Base-by-base conservation (phyloP, 2,113 vertebrate species). In the Oncorhynchus nerka region DNA sequence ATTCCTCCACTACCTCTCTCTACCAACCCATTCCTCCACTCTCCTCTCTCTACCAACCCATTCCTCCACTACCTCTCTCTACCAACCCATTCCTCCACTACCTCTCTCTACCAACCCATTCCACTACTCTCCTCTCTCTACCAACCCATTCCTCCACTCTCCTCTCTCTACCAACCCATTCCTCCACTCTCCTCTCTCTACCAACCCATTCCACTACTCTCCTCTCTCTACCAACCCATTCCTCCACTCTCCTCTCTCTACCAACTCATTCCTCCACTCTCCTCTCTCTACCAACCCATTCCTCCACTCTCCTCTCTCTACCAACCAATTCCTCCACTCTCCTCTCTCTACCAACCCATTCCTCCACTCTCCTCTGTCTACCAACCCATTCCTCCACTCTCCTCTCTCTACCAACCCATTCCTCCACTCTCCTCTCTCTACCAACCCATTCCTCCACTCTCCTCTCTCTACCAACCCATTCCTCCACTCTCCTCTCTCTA, bases 381-480 rank as follows among this genome's bases (percentile, higher is more conserved):
- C 15, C 7, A 32, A 32, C 30, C 30, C 30, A 32, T 32, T 32
- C 30, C 30, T 5, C 30, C 12, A 4, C 26, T 22, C 1, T 1
- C 11, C 11, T 1, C 12, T 28, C 7, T 32, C 59, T 74, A 4
- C 15, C 7, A 32, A 32, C 30, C 30, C 30, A 32, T 32, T 32
- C 30, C 30, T 32, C 30, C 4, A 32, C 30, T 64, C 3, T 15
- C 73, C 49, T 45, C 51, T 70, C 87, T 84, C 26, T 85, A 73
- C 32, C 32, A 32, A 32, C 32, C 32, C 32, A 32, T 32, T 32
- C 32, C 32, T 32, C 32, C 5, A 32, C 32, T 32, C 4, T 30
- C 79, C 83, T 86, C 77, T 78, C 86, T 77, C 70, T 65, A 71
- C 55, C 70, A 51, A 77, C 69, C 76, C 76, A 80, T 16, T 13